Conservation (phyloP, 2,888 invertebrate species). For the Diarsia mendica region DNA sequence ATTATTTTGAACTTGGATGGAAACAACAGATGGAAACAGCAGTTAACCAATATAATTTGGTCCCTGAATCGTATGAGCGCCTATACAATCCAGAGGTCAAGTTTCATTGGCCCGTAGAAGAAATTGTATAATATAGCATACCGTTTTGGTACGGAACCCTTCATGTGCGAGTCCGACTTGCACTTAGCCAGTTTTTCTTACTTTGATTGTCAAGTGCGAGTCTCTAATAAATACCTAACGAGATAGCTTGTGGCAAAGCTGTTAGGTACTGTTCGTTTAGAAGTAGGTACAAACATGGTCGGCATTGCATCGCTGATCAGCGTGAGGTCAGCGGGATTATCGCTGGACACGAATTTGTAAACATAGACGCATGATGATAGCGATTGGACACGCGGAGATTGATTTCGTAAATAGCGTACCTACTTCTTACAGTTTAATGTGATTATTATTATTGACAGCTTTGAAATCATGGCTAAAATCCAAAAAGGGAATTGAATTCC, state of each 20-base stretch:
- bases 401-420: slow-evolving; percentile 11
- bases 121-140: too few relatives aligned
- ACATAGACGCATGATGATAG: slow-evolving; percentile 35
- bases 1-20: too few relatives aligned
- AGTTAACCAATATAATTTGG: too few relatives aligned
- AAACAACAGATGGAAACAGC: too few relatives aligned
- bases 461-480: too few relatives aligned
- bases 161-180: too few relatives aligned
- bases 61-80: too few relatives aligned
- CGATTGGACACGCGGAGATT: slow-evolving; percentile 22
- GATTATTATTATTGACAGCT: not conserved
- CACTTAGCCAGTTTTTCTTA: too few relatives aligned
- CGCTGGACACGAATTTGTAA: slow-evolving; percentile 43
- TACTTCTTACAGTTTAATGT: not conserved
- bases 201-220: not conserved
- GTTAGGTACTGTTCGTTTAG: not conserved
- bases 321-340: slow-evolving; percentile 71
- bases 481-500: too few relatives aligned
- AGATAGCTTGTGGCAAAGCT: not conserved
- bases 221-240: not conserved
- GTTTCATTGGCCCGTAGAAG: too few relatives aligned
- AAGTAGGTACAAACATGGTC: slow-evolving; percentile 32
- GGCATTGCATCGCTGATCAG: slow-evolving; percentile 59
- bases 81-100: too few relatives aligned
- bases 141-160: too few relatives aligned